Evolutionary conservation across 2,888 invertebrate species (phyloP).

Genomic region (Agrochola lota): DNA sequence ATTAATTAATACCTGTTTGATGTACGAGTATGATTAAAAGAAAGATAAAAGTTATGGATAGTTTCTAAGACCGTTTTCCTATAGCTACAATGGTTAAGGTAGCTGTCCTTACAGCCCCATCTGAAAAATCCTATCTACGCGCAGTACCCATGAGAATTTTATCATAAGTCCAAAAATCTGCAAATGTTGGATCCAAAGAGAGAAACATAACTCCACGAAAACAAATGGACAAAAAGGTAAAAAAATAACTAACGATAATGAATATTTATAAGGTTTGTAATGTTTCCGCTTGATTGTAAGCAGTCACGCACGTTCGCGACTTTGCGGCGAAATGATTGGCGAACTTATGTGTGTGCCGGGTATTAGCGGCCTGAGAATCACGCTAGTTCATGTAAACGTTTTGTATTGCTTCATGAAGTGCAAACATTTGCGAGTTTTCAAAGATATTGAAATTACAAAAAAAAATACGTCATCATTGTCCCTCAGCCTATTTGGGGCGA

Average conservation of each 20-base stretch:
- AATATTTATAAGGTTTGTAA: slow-evolving; percentile 68
- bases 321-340: slow-evolving; percentile 57
- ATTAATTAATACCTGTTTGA: background rate
- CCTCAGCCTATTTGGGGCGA: too few species aligned
- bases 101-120: too few species aligned
- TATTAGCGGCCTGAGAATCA: slow-evolving; percentile 16
- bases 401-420: slow-evolving; percentile 2
- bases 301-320: slow-evolving; percentile 62
- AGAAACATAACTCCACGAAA: slow-evolving; percentile 42
- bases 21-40: too few species aligned
- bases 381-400: slow-evolving; percentile 22
- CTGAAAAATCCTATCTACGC: background rate
- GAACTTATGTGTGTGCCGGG: slow-evolving; percentile 53
- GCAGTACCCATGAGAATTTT: background rate
- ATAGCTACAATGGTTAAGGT: too few species aligned
- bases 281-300: slow-evolving; percentile 68
- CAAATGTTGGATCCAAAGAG: slow-evolving; percentile 25
- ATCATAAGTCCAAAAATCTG: background rate
- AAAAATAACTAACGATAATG: slow-evolving; percentile 66
- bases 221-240: slow-evolving; percentile 48
- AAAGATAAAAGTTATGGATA: too few species aligned
- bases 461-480: too few species aligned
- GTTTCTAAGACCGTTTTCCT: too few species aligned
- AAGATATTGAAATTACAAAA: background rate
- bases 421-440: background rate